Percentiles rank a stretch among this genome's conserved stretches.
Evolutionary conservation across 2,113 vertebrate genomes (phyloP).

Genomic region (Physeter macrocephalus): DNA sequence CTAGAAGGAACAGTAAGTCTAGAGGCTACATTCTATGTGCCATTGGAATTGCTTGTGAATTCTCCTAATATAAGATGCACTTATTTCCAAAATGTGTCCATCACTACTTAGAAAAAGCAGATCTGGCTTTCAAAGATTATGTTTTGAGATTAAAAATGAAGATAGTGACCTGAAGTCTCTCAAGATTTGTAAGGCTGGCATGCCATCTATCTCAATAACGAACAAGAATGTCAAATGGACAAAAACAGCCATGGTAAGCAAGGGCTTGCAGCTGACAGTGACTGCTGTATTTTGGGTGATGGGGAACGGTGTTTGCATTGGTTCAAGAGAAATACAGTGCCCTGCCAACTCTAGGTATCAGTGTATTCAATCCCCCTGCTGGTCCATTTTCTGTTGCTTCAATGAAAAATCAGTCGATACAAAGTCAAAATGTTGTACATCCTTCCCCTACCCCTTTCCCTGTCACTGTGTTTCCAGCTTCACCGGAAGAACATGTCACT

Average conservation of each 20-base stretch:
- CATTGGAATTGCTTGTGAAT: not conserved
- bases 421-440: conserved; percentile 66
- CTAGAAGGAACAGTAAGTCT: not conserved
- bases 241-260: conserved; percentile 5
- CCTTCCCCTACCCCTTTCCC: conserved; percentile 54
- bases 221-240: conserved; percentile 57
- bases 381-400: conserved; percentile 63
- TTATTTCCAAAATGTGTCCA: not conserved
- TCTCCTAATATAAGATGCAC: not conserved
- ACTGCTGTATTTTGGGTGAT: conserved; percentile 60
- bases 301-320: conserved; percentile 45
- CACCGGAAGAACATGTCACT: conserved; percentile 67
- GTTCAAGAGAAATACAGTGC: conserved; percentile 62
- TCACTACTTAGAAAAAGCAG: not conserved
- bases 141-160: conserved; percentile 55
- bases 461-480: conserved; percentile 62
- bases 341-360: conserved; percentile 46
- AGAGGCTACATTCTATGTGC: not conserved
- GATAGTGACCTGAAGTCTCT: conserved; percentile 42
- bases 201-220: conserved; percentile 60
- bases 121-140: not conserved
- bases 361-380: conserved; percentile 50
- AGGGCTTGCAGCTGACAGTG: conserved; percentile 50
- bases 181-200: conserved; percentile 28
- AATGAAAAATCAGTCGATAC: conserved; percentile 67